Evolutionary conservation across 2,797 vertebrate genomes (phyloP).

Genomic region (Spea hammondii): DNA sequence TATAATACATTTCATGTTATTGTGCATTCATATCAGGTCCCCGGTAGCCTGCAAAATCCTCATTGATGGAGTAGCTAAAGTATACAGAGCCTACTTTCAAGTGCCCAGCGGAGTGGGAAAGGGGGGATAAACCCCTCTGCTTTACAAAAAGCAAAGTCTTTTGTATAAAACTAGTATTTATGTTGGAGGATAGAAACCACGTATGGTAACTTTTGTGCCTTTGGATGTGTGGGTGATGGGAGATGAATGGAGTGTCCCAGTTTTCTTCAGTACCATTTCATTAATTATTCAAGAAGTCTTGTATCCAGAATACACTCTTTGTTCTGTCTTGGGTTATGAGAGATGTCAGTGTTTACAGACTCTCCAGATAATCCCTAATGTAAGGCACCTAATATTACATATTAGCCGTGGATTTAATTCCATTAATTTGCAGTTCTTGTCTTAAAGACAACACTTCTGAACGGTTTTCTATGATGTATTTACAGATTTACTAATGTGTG

Average conservation of each 20-base stretch:
- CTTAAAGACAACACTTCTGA: background rate
- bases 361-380: background rate
- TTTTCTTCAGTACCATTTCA: constrained; percentile 4
- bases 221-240: background rate
- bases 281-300: constrained; percentile 32
- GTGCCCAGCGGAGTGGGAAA: constrained; percentile 22
- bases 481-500: background rate
- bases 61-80: constrained; percentile 35
- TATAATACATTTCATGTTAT: constrained; percentile 40
- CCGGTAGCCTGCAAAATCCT: constrained; percentile 38
- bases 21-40: constrained; percentile 42
- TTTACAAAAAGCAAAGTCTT: constrained; percentile 7
- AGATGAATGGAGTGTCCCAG: constrained; percentile 2
- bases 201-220: background rate
- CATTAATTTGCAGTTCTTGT: too few species aligned
- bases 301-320: constrained; percentile 18
- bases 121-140: constrained; percentile 16
- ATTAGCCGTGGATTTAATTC: background rate
- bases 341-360: constrained; percentile 21
- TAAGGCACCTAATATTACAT: background rate
- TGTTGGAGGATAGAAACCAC: background rate
- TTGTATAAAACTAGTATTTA: constrained; percentile 7
- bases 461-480: background rate
- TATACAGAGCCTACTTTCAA: constrained; percentile 36
- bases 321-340: constrained; percentile 13